These are phyloP conservation scores for Siniperca knerii DNA, from an alignment of 2,113 vertebrate species.

Conservation along the genomic window DNA sequence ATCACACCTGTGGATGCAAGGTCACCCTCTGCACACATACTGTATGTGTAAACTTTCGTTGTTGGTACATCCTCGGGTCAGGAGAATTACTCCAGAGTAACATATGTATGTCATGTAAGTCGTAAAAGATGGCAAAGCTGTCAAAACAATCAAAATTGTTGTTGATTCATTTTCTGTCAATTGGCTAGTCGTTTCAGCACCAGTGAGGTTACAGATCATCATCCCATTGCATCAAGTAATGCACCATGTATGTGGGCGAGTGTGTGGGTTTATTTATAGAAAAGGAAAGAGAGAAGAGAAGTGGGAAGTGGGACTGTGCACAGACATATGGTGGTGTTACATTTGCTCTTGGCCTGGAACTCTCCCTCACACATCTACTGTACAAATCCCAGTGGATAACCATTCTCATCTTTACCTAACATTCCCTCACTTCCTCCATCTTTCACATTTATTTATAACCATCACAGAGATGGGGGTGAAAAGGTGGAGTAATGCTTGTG, in stretches of 20 bases:
- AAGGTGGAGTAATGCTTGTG: slow-evolving; percentile 45
- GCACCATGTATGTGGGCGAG: background rate
- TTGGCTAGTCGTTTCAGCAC: background rate
- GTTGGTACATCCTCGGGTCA: background rate
- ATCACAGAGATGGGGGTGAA: slow-evolving; percentile 42
- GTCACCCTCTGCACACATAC: background rate
- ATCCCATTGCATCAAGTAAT: background rate
- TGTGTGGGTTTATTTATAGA: slow-evolving; percentile 5
- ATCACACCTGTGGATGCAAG: too few species aligned
- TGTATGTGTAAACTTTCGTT: background rate
- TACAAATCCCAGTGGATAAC: slow-evolving; percentile 37
- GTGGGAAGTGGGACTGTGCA: background rate
- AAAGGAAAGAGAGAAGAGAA: background rate
- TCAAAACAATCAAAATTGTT: background rate
- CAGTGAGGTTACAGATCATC: background rate
- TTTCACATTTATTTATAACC: slow-evolving; percentile 66
- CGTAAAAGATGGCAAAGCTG: background rate
- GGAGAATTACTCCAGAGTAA: background rate
- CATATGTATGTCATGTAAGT: background rate
- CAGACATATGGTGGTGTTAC: slow-evolving; percentile 6
- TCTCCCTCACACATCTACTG: slow-evolving; percentile 37
- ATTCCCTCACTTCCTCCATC: slow-evolving; percentile 15
- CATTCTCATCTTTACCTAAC: slow-evolving; percentile 21
- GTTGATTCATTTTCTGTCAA: background rate
- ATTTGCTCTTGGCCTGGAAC: slow-evolving; percentile 28